These are phyloP conservation scores for Entomobrya multifasciata DNA, from an alignment of 2,888 invertebrate genomes.

Conservation along the genomic window DNA sequence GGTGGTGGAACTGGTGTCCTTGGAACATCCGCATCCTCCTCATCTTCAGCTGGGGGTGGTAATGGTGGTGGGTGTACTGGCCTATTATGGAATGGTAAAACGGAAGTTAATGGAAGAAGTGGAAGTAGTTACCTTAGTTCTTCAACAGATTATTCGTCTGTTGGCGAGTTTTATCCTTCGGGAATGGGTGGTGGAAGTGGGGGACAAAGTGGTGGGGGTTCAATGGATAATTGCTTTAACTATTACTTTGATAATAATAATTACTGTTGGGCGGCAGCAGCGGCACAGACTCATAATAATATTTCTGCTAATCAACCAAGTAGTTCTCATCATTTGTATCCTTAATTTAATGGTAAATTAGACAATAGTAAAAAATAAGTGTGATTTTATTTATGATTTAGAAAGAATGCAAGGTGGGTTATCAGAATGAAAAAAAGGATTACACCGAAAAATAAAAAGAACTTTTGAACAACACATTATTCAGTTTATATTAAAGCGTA, in stretches of 20 bases:
- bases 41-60: conserved; percentile 7
- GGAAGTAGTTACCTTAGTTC: conserved; percentile 44
- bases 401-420: too few species aligned
- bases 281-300: too few species aligned
- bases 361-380: neutral
- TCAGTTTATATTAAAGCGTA: too few species aligned
- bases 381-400: too few species aligned
- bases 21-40: neutral
- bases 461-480: too few species aligned
- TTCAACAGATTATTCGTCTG: conserved; percentile 39
- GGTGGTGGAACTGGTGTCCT: conserved; percentile 7
- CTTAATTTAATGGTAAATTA: neutral
- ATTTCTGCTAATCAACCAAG: too few species aligned
- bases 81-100: conserved; percentile 33
- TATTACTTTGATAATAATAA: conserved; percentile 68
- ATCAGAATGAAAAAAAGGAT: neutral
- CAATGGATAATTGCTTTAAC: conserved; percentile 67
- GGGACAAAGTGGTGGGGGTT: too few species aligned
- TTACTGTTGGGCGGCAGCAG: conserved; percentile 59
- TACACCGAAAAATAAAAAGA: too few species aligned
- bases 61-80: too few species aligned
- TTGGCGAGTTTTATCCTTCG: conserved; percentile 21
- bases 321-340: conserved; percentile 7
- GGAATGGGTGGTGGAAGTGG: too few species aligned
- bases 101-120: neutral